These are phyloP conservation scores for Lutraria lutraria DNA, from an alignment of 2,888 invertebrate genomes.

Conservation along the genomic window DNA sequence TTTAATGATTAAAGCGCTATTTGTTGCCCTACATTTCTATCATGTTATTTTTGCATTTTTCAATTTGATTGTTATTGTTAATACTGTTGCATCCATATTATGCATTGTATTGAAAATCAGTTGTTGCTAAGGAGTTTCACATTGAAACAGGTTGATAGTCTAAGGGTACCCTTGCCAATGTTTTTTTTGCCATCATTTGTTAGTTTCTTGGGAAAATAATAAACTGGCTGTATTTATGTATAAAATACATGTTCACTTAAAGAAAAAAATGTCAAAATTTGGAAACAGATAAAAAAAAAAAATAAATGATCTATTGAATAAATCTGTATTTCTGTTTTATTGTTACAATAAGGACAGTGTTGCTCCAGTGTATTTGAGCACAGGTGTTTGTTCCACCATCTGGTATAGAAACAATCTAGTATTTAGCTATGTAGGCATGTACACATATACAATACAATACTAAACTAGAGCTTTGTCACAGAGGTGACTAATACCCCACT, in stretches of 20 bases:
- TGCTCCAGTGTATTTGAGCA: too few species aligned
- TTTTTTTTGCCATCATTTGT: background rate
- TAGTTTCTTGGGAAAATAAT: conserved; percentile 26
- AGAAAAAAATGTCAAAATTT: conserved; percentile 54
- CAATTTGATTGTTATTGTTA: conserved; percentile 5
- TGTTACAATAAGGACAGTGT: background rate
- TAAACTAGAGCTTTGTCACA: too few species aligned
- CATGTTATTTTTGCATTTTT: background rate
- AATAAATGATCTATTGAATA: conserved; percentile 38
- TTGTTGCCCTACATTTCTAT: background rate
- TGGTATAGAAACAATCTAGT: too few species aligned
- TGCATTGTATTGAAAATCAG: background rate
- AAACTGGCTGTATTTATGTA: conserved; percentile 55
- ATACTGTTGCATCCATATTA: conserved; percentile 2
- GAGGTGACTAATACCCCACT: too few species aligned
- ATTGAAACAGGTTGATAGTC: background rate
- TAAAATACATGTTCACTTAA: conserved; percentile 53
- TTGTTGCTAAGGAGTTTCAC: background rate
- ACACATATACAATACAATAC: too few species aligned
- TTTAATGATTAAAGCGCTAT: background rate
- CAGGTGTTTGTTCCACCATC: too few species aligned
- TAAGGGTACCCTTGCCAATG: conserved; percentile 21
- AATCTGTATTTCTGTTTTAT: background rate
- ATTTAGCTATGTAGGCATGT: too few species aligned
- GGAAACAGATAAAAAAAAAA: conserved; percentile 35